These are phyloP conservation scores for Anguilla rostrata DNA, from an alignment of 2,113 vertebrate genomes.

Conservation along the genomic window DNA sequence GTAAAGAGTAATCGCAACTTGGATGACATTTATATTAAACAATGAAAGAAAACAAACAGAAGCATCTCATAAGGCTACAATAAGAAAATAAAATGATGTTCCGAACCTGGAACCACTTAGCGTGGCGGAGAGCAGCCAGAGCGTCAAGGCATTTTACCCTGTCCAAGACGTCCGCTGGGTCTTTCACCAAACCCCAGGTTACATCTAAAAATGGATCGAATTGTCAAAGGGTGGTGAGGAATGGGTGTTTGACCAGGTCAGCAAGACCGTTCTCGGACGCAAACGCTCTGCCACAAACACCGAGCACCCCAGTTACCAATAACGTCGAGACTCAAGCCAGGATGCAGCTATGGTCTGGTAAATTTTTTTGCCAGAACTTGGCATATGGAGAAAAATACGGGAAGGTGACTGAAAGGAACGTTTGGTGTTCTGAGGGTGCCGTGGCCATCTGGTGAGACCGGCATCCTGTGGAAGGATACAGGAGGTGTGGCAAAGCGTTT, in stretches of 20 bases:
- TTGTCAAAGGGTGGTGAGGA: constrained; percentile 99
- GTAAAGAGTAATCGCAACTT: not conserved
- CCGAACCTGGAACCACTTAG: constrained; percentile 99
- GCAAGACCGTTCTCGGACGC: constrained; percentile 85
- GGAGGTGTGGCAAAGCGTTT: constrained; percentile 99
- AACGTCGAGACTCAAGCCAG: not conserved
- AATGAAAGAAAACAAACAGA: constrained; percentile 51
- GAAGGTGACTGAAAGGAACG: not conserved
- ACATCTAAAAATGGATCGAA: constrained; percentile 99
- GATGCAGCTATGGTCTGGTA: not conserved
- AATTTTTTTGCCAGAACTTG: constrained; percentile 19
- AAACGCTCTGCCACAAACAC: constrained; percentile 94
- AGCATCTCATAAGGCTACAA: constrained; percentile 99
- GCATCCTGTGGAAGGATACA: constrained; percentile 73
- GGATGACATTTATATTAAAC: constrained; percentile 15
- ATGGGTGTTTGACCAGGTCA: constrained; percentile 99
- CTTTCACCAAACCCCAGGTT: constrained; percentile 99
- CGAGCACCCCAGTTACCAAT: constrained; percentile 54
- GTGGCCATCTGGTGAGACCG: constrained; percentile 74
- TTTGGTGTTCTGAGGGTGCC: constrained; percentile 23
- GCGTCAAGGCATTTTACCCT: constrained; percentile 99
- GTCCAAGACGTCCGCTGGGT: constrained; percentile 99
- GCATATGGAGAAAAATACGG: not conserved
- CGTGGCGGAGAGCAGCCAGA: constrained; percentile 99
- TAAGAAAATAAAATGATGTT: constrained; percentile 99